Base-by-base conservation (phyloP, 2,797 vertebrate species). In the Pachyuromys duprasi region DNA sequence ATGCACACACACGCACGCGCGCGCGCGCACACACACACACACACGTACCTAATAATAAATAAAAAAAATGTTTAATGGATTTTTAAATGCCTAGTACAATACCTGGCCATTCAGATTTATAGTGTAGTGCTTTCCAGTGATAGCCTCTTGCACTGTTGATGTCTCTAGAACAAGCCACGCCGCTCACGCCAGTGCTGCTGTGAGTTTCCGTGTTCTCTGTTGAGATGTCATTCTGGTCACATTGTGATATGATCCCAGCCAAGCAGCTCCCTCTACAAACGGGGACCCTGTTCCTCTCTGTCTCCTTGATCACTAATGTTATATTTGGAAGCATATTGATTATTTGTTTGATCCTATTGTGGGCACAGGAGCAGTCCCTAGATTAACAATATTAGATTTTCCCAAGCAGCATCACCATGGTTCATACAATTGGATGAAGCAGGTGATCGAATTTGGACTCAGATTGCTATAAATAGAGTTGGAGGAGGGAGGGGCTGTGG, bases 261-360 rank as follows among this genome's bases (percentile, higher is more conserved):
- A 72, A 96, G 92, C 78, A 70, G 74, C 63, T 53, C 26, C 2
- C 24, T 86, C 70, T 86, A 55, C 55, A 84, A 72, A 93, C 62
- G 45, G 65, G 72, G 31, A 28, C 83, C 45, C 89, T 26, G 36
- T 60, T 91, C 94, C 91, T 39, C 62, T 72, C 39, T 18, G 0
- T 36, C 80, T 76, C 75, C 57, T 95, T 8, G 28, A 90, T 95
- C 93, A 45, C 76, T 97, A 95, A 96, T 93, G 39, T 6, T 96
- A 45, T 67, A 95, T 97, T 96, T 96, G 62, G 65, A 90, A 94
- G 90, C 60, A 97, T 97, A 97, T 98, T 97, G 89, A 96, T 93
- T 95, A 95, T 96, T 96, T 98, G 62, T 97, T 98, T 98, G 97
- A 98, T 96, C 97, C 86, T 97, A 74, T 86, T 97, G 69, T 88